These are phyloP conservation scores for Megastigmus dorsalis DNA, from an alignment of 2,888 invertebrate genomes.

Conservation along the genomic window DNA sequence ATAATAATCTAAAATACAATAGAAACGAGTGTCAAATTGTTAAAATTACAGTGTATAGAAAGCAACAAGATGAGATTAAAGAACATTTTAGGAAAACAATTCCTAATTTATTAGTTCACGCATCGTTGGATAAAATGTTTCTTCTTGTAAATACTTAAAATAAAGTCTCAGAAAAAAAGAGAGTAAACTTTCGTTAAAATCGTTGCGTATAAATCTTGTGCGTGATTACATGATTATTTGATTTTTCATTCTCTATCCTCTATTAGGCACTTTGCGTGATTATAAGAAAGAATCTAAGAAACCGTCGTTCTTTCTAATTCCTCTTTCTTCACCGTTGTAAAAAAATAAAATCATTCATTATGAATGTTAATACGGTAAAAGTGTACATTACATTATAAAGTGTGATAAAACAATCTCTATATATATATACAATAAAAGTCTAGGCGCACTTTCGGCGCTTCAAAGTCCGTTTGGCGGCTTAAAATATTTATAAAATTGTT, in stretches of 20 bases:
- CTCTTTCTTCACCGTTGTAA: constrained; percentile 46
- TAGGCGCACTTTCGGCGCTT: constrained; percentile 2
- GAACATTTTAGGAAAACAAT: constrained; percentile 11
- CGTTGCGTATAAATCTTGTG: constrained; percentile 27
- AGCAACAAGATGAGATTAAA: constrained; percentile 43
- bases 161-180: constrained; percentile 23
- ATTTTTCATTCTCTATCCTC: constrained; percentile 37
- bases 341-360: constrained; percentile 55
- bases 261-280: constrained; percentile 54
- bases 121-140: constrained; percentile 19
- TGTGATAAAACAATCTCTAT: constrained; percentile 47
- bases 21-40: constrained; percentile 43
- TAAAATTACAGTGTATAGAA: constrained; percentile 45
- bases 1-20: constrained; percentile 34
- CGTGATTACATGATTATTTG: too few species aligned
- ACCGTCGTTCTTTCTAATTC: constrained; percentile 29
- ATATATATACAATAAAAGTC: constrained; percentile 53
- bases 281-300: constrained; percentile 44
- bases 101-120: constrained; percentile 25
- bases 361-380: constrained; percentile 49
- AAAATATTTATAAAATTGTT: constrained; percentile 24
- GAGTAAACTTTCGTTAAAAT: constrained; percentile 37
- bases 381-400: constrained; percentile 43
- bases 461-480: not conserved
- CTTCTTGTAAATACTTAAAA: too few species aligned